Conservation (phyloP, 2,113 vertebrate species). For the Cathartes aura region DNA sequence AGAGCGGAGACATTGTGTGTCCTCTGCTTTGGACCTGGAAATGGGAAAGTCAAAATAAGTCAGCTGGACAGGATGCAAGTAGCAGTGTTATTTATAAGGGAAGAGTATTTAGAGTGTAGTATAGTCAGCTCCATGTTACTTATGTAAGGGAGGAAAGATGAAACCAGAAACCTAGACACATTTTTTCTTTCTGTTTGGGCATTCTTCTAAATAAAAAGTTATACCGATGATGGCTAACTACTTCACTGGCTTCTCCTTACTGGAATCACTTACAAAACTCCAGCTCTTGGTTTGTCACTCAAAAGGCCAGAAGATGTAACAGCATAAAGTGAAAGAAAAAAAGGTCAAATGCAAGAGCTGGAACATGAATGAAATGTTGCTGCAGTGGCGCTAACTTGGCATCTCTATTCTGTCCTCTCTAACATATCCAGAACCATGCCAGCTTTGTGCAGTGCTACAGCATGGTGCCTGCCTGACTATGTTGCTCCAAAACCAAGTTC, state of each 20-base stretch:
- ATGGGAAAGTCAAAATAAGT: neutral
- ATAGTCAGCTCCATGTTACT: neutral
- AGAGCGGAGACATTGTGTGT: neutral
- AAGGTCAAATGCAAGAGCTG: neutral
- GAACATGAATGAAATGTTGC: neutral
- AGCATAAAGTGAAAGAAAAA: neutral
- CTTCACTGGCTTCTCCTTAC: neutral
- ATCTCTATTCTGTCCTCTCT: neutral
- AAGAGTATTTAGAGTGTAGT: neutral
- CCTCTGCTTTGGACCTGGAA: neutral
- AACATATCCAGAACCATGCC: neutral
- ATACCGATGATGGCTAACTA: neutral
- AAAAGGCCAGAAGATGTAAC: neutral
- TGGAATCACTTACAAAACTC: neutral
- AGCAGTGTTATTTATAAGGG: neutral
- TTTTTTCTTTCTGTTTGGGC: neutral
- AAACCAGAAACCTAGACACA: neutral
- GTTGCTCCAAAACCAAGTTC: neutral
- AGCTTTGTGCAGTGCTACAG: neutral
- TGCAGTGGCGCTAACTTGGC: neutral
- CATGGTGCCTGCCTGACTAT: neutral
- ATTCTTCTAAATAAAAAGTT: neutral
- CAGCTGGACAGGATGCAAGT: neutral
- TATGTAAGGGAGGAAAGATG: neutral
- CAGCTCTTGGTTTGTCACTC: neutral